These are phyloP conservation scores for Dermolepida albohirtum DNA, from an alignment of 2,888 invertebrate species.

Conservation along the genomic window DNA sequence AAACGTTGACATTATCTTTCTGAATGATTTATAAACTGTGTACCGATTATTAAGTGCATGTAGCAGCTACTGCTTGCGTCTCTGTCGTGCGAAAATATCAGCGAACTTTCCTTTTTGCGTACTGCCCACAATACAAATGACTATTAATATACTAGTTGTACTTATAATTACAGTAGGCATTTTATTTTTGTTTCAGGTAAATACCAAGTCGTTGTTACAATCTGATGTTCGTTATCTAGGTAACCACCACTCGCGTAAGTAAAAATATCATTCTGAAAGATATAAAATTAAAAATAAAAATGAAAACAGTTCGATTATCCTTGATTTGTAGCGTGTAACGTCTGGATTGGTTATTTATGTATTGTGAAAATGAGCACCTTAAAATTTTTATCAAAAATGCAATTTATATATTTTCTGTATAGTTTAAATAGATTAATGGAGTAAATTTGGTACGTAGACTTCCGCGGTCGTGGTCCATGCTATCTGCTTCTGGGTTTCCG, in stretches of 20 bases:
- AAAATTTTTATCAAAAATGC: no score
- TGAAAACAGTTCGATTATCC: no score
- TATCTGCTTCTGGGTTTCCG: no score
- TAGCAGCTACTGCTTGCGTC: neutral
- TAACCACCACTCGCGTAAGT: neutral
- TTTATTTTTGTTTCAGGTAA: constrained; percentile 17
- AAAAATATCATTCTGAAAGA: neutral
- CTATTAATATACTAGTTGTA: neutral
- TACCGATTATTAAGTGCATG: constrained; percentile 16
- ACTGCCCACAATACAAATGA: neutral
- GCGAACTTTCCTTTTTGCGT: constrained; percentile 11
- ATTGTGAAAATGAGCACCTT: no score
- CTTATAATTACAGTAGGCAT: constrained; percentile 6
- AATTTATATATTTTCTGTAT: no score
- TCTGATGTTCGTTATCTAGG: neutral
- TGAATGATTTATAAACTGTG: constrained; percentile 23
- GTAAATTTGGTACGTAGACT: no score
- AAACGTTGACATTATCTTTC: constrained; percentile 22
- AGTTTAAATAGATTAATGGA: no score
- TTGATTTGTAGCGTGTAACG: no score
- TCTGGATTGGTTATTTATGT: no score
- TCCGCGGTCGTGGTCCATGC: no score
- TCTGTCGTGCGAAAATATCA: constrained; percentile 2
- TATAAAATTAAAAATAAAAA: no score
- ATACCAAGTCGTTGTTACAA: neutral